A percentile compares a stretch with the other conserved stretches of the same genome.
These are phyloP conservation scores for Macrotus californicus DNA, from an alignment of 2,113 vertebrate species.

Conservation along the genomic window DNA sequence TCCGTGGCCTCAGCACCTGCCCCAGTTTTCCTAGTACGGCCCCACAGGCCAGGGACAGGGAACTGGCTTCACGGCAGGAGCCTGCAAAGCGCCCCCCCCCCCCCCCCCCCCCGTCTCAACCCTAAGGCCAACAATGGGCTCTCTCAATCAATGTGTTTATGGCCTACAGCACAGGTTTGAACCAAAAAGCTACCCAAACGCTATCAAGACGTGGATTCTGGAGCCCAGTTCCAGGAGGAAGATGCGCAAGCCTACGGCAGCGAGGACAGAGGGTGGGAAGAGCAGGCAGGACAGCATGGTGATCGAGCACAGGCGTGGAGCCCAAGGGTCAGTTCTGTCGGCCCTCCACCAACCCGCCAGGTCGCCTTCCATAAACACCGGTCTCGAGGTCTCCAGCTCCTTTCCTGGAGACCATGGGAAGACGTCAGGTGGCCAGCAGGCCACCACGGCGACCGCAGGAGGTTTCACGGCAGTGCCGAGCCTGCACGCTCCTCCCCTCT, in stretches of 20 bases:
- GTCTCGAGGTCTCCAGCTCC: no score
- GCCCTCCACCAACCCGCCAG: background rate
- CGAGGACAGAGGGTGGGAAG: accelerated
- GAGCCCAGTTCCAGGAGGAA: background rate
- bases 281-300: background rate
- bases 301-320: background rate
- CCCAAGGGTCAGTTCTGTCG: background rate
- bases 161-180: background rate
- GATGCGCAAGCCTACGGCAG: background rate
- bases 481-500: background rate
- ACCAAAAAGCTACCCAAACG: background rate
- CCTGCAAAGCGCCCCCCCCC: background rate
- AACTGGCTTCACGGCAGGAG: background rate
- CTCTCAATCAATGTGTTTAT: background rate
- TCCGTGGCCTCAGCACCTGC: background rate
- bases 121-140: background rate
- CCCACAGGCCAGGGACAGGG: background rate
- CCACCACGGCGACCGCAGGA: no score
- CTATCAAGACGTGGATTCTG: background rate
- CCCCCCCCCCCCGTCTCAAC: background rate
- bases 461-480: accelerated
- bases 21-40: no score
- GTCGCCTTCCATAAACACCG: background rate
- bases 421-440: background rate
- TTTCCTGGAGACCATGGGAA: background rate